A percentile compares a stretch with the other conserved stretches of the same genome.
Conservation (phyloP, 2,113 vertebrate species). For the Gymnocephalus cernua region DNA sequence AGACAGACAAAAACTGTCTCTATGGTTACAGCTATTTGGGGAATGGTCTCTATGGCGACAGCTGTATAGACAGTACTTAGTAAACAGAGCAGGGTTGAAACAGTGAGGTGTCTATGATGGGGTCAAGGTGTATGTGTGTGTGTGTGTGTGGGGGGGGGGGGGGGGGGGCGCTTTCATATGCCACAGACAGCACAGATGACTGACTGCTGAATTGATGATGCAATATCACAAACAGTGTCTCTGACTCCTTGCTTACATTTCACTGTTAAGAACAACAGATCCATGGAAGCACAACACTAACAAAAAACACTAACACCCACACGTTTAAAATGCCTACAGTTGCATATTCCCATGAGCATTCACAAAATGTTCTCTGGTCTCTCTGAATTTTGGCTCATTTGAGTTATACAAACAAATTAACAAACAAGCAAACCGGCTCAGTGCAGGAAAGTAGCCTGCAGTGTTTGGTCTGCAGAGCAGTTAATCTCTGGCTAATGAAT, state of each 20-base stretch:
- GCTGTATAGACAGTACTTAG: constrained; percentile 54
- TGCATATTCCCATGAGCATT: constrained; percentile 58
- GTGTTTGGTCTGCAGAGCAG: constrained; percentile 53
- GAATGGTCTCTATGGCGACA: constrained; percentile 77
- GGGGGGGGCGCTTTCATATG: constrained; percentile 17
- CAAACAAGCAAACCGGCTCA: constrained; percentile 31
- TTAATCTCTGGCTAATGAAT: constrained; percentile 57
- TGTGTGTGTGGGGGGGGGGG: not conserved
- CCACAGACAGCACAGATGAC: constrained; percentile 15
- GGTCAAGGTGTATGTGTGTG: constrained; percentile 24
- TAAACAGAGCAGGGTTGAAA: constrained; percentile 47
- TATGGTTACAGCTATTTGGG: constrained; percentile 76
- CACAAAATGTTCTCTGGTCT: constrained; percentile 15
- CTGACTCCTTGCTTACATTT: constrained; percentile 18
- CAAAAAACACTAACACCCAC: constrained; percentile 41
- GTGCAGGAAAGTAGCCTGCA: constrained; percentile 47
- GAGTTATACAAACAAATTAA: constrained; percentile 62
- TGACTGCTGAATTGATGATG: constrained; percentile 5
- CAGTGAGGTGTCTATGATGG: not conserved
- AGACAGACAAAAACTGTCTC: constrained; percentile 64
- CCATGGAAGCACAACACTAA: constrained; percentile 9
- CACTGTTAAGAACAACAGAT: not conserved
- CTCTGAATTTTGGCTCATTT: constrained; percentile 44
- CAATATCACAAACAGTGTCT: not conserved
- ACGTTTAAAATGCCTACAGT: constrained; percentile 35